A percentile compares a stretch with the other conserved stretches of the same genome.
These are phyloP conservation scores for Oreochromis spilurus DNA, from an alignment of 2,113 vertebrate genomes.

Conservation along the genomic window DNA sequence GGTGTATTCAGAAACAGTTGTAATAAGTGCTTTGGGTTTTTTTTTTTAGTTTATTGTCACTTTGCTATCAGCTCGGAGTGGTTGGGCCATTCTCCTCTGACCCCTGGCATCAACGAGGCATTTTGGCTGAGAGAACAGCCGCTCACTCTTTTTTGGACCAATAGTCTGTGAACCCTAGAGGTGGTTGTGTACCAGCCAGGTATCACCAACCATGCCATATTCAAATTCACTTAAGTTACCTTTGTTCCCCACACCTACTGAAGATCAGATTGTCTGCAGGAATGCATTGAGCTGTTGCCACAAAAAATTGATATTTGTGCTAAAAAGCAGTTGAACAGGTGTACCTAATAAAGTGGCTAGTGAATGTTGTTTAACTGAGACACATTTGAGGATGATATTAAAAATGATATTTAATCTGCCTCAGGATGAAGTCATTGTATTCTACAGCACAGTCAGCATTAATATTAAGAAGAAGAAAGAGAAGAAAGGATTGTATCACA, in stretches of 20 bases:
- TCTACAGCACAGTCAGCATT: neutral
- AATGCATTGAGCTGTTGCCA: neutral
- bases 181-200: neutral
- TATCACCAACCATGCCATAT: neutral
- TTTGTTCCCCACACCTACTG: neutral
- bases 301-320: neutral
- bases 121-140: neutral
- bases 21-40: neutral
- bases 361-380: neutral
- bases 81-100: neutral
- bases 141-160: neutral
- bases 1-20: neutral
- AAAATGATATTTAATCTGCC: neutral
- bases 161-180: neutral
- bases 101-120: neutral
- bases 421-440: neutral
- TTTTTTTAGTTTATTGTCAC: neutral
- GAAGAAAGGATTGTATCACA: neutral
- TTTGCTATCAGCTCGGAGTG: neutral
- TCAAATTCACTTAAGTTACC: neutral
- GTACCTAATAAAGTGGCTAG: neutral
- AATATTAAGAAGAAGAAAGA: neutral
- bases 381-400: neutral
- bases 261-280: neutral
- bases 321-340: neutral